Evolutionary conservation across 2,113 vertebrate species (phyloP).

Genomic region (Tautogolabrus adspersus): DNA sequence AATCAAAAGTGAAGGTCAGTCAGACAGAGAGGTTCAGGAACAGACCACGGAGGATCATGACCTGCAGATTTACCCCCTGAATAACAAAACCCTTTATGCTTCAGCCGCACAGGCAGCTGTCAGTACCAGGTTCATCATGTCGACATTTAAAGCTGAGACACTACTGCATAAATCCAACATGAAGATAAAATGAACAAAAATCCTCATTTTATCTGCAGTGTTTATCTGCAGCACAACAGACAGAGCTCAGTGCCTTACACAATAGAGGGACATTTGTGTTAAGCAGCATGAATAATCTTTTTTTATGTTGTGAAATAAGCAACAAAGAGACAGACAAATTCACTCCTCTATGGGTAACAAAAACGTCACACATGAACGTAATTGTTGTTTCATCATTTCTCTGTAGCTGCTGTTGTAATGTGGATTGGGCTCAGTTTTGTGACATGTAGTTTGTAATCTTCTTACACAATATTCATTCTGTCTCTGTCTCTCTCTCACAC

Average conservation of each 20-base stretch:
- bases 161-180: neutral
- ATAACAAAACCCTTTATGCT: constrained; percentile 3
- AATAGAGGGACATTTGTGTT: neutral
- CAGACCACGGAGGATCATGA: neutral
- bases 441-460: constrained; percentile 21
- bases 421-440: neutral
- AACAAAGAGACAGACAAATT: neutral
- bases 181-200: neutral
- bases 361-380: neutral
- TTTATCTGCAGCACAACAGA: neutral
- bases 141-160: constrained; percentile 14
- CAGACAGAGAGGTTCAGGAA: constrained; percentile 17
- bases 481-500: neutral
- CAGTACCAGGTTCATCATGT: constrained; percentile 13
- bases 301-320: neutral
- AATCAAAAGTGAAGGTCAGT: constrained; percentile 27
- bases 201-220: neutral
- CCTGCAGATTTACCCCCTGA: constrained; percentile 22
- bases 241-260: neutral
- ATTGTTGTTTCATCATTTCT: neutral
- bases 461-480: constrained; percentile 8
- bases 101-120: constrained; percentile 26
- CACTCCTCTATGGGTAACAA: neutral
- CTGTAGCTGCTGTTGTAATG: neutral
- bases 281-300: neutral